These are phyloP conservation scores for Oryzias sinensis DNA, from an alignment of 2,797 vertebrate genomes.

Conservation along the genomic window DNA sequence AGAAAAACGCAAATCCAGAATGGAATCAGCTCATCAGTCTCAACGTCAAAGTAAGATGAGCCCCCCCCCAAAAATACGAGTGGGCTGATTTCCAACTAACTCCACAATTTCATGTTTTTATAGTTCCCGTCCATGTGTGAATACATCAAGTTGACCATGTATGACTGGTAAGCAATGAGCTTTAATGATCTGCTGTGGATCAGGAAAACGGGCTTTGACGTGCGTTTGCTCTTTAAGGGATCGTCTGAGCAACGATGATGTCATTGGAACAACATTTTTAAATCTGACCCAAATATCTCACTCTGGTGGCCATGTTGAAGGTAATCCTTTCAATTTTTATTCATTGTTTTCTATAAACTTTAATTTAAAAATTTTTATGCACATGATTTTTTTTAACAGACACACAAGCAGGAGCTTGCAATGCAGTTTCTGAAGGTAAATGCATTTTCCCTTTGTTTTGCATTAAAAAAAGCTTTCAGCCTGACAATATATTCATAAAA, in stretches of 20 bases:
- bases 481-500: too few relatives aligned
- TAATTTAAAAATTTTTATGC: background rate
- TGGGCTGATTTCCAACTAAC: conserved; percentile 1
- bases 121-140: conserved; percentile 99
- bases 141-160: conserved; percentile 87
- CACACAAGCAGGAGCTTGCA: conserved; percentile 76
- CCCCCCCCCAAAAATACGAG: background rate
- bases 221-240: conserved; percentile 79
- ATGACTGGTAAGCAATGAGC: conserved; percentile 87
- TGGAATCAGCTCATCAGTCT: conserved; percentile 94
- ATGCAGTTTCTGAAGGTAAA: conserved; percentile 75
- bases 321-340: conserved; percentile 59
- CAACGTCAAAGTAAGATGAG: conserved; percentile 86
- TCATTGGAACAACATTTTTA: conserved; percentile 88
- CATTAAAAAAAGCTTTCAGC: background rate
- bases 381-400: conserved; percentile 45
- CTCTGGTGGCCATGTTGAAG: conserved; percentile 90
- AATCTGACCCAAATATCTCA: conserved; percentile 91
- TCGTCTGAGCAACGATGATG: conserved; percentile 90
- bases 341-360: conserved; percentile 1
- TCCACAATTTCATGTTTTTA: conserved; percentile 22
- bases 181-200: background rate
- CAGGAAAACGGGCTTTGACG: conserved; percentile 12
- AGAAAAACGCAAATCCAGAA: conserved; percentile 96
- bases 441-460: background rate